Evolutionary conservation across 2,888 invertebrate species (phyloP).

Genomic region (Stomorhina lunata): DNA sequence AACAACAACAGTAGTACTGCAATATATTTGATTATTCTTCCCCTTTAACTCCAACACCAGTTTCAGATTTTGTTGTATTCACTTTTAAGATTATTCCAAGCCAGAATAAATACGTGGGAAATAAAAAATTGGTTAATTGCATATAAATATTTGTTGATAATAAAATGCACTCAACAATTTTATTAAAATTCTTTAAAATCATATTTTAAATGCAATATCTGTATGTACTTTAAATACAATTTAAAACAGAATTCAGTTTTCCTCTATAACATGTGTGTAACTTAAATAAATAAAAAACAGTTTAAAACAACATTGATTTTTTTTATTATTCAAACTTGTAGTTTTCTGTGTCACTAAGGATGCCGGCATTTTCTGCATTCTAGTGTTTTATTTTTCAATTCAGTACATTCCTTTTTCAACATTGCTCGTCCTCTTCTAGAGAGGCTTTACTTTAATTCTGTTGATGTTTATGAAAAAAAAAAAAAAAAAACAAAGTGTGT

Average conservation of each 20-base stretch:
- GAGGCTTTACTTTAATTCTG: constrained; percentile 49
- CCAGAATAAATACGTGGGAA: neutral
- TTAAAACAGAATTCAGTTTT: neutral
- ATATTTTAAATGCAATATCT: neutral
- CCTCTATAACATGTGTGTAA: constrained; percentile 15
- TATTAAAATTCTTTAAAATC: neutral
- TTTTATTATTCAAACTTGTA: constrained; percentile 35
- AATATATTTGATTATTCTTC: no score
- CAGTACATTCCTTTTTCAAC: neutral
- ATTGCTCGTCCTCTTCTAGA: constrained; percentile 13
- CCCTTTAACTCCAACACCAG: no score
- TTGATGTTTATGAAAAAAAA: constrained; percentile 21
- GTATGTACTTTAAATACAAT: neutral
- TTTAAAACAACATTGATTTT: constrained; percentile 38
- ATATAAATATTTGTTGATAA: neutral
- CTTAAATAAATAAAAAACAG: constrained; percentile 32
- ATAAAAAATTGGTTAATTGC: neutral
- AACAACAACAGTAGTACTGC: no score
- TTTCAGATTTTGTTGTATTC: no score
- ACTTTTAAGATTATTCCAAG: neutral
- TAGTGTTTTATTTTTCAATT: constrained; percentile 11
- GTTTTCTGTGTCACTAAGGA: constrained; percentile 58
- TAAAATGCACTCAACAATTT: neutral
- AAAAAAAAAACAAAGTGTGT: constrained; percentile 25
- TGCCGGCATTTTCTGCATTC: constrained; percentile 40